Base-by-base conservation (phyloP, 2,113 vertebrate genomes). In the Hippocampus zosterae region DNA sequence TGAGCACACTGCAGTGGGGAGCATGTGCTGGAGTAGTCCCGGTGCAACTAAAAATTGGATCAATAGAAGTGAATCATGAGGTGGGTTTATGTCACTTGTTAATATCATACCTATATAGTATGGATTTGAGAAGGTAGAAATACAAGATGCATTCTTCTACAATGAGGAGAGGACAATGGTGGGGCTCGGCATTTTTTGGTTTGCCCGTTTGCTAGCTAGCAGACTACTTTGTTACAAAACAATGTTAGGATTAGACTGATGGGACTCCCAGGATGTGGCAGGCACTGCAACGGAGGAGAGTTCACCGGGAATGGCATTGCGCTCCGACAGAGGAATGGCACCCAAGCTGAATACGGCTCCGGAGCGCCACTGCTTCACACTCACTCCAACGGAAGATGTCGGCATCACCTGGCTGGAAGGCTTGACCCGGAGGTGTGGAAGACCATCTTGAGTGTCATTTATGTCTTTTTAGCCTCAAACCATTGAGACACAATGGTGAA, bases 401-500 rank as follows among this genome's bases (percentile, higher is more conserved):
- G 93, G 68, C 93, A 94, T 70, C 85, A 88, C 40, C 65, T 84
- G 71, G 21, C 86, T 0, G 90, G 94, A 29, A 89, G 93, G 71
- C 75, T 98, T 86, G 95, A 99, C 89, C 96, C 96, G 0, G 97
- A 99, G 79, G 95, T 95, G 72, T 99, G 97, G 97, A 99, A 99
- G 89, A 99, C 96, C 0, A 79, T 94, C 75, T 71, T 98, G 71
- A 95, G 96, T 76, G 91, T 91, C 69, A 61, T 98, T 18, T 98
- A 98, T 74, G 96, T 97, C 48, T 93, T 97, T 81, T 92, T 96
- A 69, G 97, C n/a, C n/a, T n/a, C n/a, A n/a, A n/a, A n/a, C 56
- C 3, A 18, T 29, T 29, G 25, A 59, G 56, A 29, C 56, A 29
- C 27, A 33, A 33, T 8, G 6, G 56, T 15, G 13, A 29, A 59